phyloP scores from a whole-genome alignment of 2,113 vertebrate genomes.

The Forbesichthys papilliferus region DNA sequence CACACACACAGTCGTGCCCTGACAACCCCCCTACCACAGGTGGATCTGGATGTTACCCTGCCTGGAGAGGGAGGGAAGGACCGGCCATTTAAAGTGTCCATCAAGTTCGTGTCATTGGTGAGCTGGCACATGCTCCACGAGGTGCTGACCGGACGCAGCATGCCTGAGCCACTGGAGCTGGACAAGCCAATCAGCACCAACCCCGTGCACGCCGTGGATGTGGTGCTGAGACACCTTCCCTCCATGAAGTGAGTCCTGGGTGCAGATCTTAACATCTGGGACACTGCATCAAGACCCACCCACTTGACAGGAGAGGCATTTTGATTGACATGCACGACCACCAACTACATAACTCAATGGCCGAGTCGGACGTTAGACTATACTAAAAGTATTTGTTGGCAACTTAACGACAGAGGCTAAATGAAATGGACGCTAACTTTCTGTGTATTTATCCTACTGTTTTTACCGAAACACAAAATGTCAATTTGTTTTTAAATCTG shows the following conservation, averaged over 20 bases:
- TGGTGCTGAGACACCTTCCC: slow-evolving; percentile 97
- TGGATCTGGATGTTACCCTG: slow-evolving; percentile 99
- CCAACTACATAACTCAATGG: too few species aligned
- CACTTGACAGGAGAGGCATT: too few species aligned
- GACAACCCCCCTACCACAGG: slow-evolving; percentile 68
- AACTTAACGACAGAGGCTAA: too few species aligned
- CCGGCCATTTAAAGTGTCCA: slow-evolving; percentile 96
- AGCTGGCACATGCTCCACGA: slow-evolving; percentile 99
- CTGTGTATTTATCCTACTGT: too few species aligned
- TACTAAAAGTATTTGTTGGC: too few species aligned
- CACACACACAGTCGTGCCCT: not conserved
- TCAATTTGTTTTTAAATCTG: too few species aligned
- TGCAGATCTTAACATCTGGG: too few species aligned
- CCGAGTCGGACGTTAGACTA: too few species aligned
- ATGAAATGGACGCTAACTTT: too few species aligned
- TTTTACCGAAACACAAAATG: too few species aligned
- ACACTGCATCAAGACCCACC: too few species aligned
- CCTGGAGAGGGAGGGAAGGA: slow-evolving; percentile 98
- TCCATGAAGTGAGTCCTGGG: slow-evolving; percentile 93
- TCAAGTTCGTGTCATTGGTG: slow-evolving; percentile 97
- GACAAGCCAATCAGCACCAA: slow-evolving; percentile 99
- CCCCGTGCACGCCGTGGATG: slow-evolving; percentile 97
- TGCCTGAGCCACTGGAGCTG: slow-evolving; percentile 96
- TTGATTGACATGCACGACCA: too few species aligned
- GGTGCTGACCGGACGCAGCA: slow-evolving; percentile 94